phyloP scores from a whole-genome alignment of 1,140 invertebrate genomes.

The Gyrodactylus bullatarudis region DNA sequence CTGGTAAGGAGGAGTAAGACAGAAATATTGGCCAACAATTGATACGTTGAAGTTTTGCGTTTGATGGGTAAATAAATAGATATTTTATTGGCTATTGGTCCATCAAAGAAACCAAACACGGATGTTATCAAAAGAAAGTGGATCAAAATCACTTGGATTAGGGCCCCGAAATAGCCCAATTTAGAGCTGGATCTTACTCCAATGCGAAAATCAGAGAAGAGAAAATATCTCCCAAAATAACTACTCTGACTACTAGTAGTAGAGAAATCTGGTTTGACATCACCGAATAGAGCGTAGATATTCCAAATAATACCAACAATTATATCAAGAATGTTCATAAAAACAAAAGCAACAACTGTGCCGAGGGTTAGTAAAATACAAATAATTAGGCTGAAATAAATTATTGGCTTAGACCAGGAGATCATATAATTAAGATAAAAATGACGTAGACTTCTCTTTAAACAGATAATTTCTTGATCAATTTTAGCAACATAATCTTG shows the following conservation, averaged over 20 bases:
- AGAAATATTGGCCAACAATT: background rate
- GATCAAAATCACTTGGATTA: background rate
- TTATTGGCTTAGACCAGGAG: background rate
- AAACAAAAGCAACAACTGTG: background rate
- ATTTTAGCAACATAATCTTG: background rate
- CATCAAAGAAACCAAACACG: background rate
- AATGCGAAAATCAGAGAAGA: background rate
- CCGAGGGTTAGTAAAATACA: background rate
- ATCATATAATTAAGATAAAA: background rate
- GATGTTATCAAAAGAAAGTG: background rate
- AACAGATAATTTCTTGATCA: background rate
- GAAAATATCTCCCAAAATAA: background rate
- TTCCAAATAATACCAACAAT: background rate
- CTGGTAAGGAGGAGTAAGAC: background rate
- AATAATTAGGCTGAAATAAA: background rate
- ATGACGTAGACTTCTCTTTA: background rate
- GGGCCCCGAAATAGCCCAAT: background rate
- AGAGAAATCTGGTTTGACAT: background rate
- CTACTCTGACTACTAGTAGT: too few relatives aligned
- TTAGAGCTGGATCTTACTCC: background rate
- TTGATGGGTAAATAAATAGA: background rate
- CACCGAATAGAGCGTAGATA: background rate
- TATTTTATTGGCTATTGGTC: background rate
- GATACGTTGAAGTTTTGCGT: background rate
- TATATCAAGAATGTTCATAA: background rate